Conservation (phyloP, 2,797 vertebrate genomes). For the Oreochromis mossambicus region DNA sequence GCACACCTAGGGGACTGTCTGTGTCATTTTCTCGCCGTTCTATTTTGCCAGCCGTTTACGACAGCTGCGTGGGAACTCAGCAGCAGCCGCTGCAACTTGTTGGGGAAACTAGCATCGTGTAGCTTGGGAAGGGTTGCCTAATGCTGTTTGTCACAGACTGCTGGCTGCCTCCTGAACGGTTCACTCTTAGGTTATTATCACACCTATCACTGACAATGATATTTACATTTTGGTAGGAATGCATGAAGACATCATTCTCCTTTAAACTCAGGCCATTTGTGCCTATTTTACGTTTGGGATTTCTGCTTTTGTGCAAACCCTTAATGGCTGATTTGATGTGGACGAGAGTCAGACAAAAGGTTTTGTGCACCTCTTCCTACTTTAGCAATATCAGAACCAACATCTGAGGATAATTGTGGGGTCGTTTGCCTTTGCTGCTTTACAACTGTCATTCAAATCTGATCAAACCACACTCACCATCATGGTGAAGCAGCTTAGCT, state of each 20-base stretch:
- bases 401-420: background rate
- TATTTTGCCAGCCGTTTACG: slow-evolving; percentile 52
- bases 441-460: background rate
- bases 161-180: background rate
- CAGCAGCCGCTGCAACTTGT: slow-evolving; percentile 36
- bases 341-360: background rate
- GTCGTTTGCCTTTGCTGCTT: background rate
- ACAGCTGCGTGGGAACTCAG: slow-evolving; percentile 53
- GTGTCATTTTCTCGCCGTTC: slow-evolving; percentile 47
- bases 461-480: background rate
- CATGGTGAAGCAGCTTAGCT: background rate
- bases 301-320: background rate
- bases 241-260: background rate
- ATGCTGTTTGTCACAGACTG: slow-evolving; percentile 5
- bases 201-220: background rate
- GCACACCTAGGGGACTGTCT: slow-evolving; percentile 50
- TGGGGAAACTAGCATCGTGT: slow-evolving; percentile 9
- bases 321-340: background rate
- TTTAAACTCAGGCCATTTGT: background rate
- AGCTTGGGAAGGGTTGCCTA: background rate
- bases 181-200: background rate
- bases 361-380: background rate
- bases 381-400: background rate
- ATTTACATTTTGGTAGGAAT: background rate
- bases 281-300: background rate